phyloP scores from a whole-genome alignment of 2,888 invertebrate species.

The Drosophila rubida region DNA sequence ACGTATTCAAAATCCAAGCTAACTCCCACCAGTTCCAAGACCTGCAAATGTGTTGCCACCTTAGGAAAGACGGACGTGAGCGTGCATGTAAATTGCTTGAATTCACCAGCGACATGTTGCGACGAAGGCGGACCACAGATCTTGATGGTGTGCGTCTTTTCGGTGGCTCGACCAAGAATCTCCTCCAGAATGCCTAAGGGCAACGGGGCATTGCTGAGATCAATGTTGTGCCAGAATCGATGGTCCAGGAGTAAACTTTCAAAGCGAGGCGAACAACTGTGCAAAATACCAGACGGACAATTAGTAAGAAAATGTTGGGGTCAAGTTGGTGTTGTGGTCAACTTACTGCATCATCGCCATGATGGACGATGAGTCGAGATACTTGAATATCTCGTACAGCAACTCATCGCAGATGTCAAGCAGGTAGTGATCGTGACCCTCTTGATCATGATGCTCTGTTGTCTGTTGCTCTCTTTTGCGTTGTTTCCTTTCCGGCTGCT shows the following conservation, averaged over 20 bases:
- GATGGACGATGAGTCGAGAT: conserved; percentile 82
- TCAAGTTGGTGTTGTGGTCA: background rate
- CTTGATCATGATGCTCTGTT: background rate
- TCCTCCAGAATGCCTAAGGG: conserved; percentile 77
- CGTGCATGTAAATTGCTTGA: conserved; percentile 76
- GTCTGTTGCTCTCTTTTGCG: conserved; percentile 53
- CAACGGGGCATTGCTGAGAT: conserved; percentile 78
- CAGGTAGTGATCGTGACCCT: conserved; percentile 48
- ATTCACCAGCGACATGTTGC: conserved; percentile 75
- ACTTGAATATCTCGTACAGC: conserved; percentile 82
- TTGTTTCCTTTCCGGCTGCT: conserved; percentile 62
- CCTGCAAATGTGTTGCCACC: conserved; percentile 72
- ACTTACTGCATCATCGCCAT: conserved; percentile 82
- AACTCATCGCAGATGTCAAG: conserved; percentile 83
- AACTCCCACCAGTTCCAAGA: conserved; percentile 81
- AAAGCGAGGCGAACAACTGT: conserved; percentile 82
- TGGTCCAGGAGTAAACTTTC: conserved; percentile 81
- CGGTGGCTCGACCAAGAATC: conserved; percentile 77
- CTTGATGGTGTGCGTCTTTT: conserved; percentile 80
- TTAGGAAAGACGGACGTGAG: conserved; percentile 73
- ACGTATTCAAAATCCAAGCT: conserved; percentile 83
- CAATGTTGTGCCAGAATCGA: conserved; percentile 83
- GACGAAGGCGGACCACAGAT: conserved; percentile 80
- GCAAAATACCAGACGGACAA: background rate
- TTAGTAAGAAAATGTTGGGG: too few relatives aligned